Evolutionary conservation across 2,888 invertebrate genomes (phyloP).

Genomic region (Eupithecia pulchellata): DNA sequence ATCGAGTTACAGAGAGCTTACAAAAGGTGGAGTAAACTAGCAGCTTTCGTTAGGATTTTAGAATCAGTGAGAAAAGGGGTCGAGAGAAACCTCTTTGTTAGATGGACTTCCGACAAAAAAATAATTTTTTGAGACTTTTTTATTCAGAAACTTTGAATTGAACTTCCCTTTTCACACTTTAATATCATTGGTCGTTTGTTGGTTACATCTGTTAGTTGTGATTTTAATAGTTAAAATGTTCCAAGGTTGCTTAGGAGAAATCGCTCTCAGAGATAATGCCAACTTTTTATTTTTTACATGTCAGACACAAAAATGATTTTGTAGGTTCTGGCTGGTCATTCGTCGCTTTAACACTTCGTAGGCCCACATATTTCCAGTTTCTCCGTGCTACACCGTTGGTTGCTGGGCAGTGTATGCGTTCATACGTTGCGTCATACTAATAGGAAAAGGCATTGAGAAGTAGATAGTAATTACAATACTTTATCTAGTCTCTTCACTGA

Average conservation of each 20-base stretch:
- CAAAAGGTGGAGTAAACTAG: slow-evolving; percentile 1
- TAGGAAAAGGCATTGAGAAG: too few relatives aligned
- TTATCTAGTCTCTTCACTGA: neutral
- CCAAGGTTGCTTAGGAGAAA: too few relatives aligned
- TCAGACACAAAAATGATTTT: too few relatives aligned
- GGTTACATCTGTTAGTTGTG: neutral
- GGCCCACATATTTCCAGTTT: too few relatives aligned
- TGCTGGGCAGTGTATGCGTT: too few relatives aligned
- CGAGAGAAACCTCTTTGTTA: slow-evolving; percentile 2
- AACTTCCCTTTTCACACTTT: neutral
- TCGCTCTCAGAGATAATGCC: too few relatives aligned
- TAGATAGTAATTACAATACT: too few relatives aligned
- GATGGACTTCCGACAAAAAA: neutral
- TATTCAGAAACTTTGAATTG: neutral
- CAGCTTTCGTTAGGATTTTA: slow-evolving; percentile 1
- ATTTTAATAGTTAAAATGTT: neutral
- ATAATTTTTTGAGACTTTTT: neutral
- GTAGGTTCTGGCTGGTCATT: too few relatives aligned
- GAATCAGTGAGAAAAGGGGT: neutral
- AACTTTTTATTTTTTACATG: too few relatives aligned
- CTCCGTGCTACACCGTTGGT: too few relatives aligned
- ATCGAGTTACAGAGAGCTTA: slow-evolving; percentile 31
- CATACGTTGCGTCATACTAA: too few relatives aligned
- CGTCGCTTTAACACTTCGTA: too few relatives aligned
- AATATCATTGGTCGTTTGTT: neutral